Evolutionary conservation across 30 jellyfish, hydroid and myxozoan genomes (phyloP), one percentile per base, ranked within the genome.

Genomic region (Chrysaora quinquecirrha): DNA sequence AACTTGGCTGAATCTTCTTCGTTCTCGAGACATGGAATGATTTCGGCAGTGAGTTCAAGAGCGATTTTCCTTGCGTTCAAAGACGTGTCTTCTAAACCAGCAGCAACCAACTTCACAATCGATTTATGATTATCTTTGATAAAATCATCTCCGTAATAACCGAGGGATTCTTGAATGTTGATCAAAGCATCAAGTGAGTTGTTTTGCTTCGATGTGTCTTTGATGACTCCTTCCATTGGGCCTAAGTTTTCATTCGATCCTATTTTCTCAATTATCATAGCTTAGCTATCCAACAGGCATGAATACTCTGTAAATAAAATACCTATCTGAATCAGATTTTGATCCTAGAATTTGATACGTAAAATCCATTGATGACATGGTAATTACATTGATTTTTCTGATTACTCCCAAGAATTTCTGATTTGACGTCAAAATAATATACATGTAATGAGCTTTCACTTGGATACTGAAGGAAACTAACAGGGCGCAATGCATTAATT

Each of bases 21-120:
- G 10, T 35, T 63, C 60, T 82, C 86, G 3, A 82, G 60, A 31
- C 32, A 33, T 18, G 95, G 91, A 24, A 89, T 69, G 24, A 83
- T 80, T 19, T 89, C 91, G 54, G 90, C 71, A 62, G 83, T 63
- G 68, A 82, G 69, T 30, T 83, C 88, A 61, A 89, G 34, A 19
- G 97, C 86, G 19, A 81, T 73, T 47, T 73, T 73, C 75, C 97
- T 82, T 31, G 78, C 70, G 35, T 19, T 50, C 12, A 83, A 90
- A 1, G 85, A 69, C 20, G 29, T 62, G 29, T 89, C 95, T 63
- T 58, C 46, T 4, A 89, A 73, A 18, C 91, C 91, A 34, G 24
- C 79, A 33, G 84, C 90, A 29, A 89, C 49, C 14, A 75, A 31
- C 63, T 69, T 67, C 64, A 83, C 63, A 35, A 71, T 85, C 25